These are phyloP conservation scores for Perca schrenkii DNA, from an alignment of 2,113 vertebrate genomes.

Conservation along the genomic window DNA sequence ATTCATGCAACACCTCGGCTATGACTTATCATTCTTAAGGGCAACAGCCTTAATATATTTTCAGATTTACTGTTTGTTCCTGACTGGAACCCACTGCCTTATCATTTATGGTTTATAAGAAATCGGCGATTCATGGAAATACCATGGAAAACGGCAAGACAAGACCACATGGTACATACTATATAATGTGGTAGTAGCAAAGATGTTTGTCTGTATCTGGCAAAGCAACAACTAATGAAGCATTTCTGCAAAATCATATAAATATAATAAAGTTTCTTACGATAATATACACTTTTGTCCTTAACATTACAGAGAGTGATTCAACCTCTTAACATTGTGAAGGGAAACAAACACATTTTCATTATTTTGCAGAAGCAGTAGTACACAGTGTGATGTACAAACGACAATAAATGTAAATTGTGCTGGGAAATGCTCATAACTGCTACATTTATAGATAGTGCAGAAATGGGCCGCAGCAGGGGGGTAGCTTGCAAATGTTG, in stretches of 20 bases:
- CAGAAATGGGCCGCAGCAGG: not conserved
- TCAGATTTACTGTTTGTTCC: too few relatives aligned
- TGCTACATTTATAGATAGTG: constrained; percentile 7
- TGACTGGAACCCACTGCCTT: too few relatives aligned
- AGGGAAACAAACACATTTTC: constrained; percentile 14
- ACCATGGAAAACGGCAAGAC: constrained; percentile 28
- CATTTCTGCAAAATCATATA: not conserved
- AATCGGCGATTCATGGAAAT: constrained; percentile 27
- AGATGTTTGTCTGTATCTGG: not conserved
- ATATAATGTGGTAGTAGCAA: not conserved
- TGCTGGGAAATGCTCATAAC: constrained; percentile 2
- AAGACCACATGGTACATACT: not conserved
- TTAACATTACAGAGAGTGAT: not conserved
- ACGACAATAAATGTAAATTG: not conserved
- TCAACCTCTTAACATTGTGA: not conserved
- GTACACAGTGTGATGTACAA: not conserved
- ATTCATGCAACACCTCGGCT: constrained; percentile 51
- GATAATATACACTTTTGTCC: constrained; percentile 5
- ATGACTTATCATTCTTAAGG: constrained; percentile 68
- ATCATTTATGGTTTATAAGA: too few relatives aligned
- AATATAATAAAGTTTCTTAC: not conserved
- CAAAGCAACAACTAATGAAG: not conserved
- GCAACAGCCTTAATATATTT: constrained; percentile 36
- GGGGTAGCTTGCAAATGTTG: not conserved
- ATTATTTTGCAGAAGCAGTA: constrained; percentile 13